Evolutionary conservation across 2,888 invertebrate genomes (phyloP).

Genomic region (Pardosa pseudoannulata): DNA sequence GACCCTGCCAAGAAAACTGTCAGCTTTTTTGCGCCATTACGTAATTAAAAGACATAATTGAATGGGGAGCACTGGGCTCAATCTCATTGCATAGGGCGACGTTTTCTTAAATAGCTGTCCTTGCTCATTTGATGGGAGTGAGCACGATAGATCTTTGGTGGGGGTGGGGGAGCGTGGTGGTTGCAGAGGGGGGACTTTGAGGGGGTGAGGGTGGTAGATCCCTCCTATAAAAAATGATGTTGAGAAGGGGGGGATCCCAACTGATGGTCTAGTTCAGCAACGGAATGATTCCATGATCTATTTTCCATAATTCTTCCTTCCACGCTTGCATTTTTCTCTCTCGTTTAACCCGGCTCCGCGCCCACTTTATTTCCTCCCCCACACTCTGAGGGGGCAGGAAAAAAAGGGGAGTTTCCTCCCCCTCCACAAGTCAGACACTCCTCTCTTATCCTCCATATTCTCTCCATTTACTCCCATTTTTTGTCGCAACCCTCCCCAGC

Average conservation of each 20-base stretch:
- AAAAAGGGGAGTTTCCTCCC: conserved; percentile 4
- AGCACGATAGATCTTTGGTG: conserved; percentile 26
- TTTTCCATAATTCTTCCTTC: conserved; percentile 71
- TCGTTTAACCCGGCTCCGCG: conserved; percentile 63
- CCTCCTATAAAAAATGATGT: conserved; percentile 27
- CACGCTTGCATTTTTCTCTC: conserved; percentile 69
- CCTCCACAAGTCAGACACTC: conserved; percentile 65
- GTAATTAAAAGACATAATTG: conserved; percentile 70
- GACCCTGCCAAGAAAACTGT: conserved; percentile 26
- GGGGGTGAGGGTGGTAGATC: background rate
- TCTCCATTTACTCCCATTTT: conserved; percentile 70
- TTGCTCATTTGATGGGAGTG: conserved; percentile 56
- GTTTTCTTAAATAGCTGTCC: conserved; percentile 58
- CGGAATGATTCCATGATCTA: conserved; percentile 71
- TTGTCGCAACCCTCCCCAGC: conserved; percentile 31
- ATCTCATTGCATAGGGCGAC: conserved; percentile 33
- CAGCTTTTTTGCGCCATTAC: conserved; percentile 54
- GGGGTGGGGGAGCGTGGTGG: no score
- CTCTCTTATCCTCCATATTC: conserved; percentile 69
- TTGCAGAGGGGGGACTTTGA: no score
- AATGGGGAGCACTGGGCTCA: conserved; percentile 37
- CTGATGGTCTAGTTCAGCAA: conserved; percentile 70
- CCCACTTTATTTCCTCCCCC: conserved; percentile 49
- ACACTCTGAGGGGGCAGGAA: background rate
- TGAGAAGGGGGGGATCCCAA: conserved; percentile 23